These are phyloP conservation scores for Meloe dianella DNA, from an alignment of 2,888 invertebrate genomes.

Conservation along the genomic window DNA sequence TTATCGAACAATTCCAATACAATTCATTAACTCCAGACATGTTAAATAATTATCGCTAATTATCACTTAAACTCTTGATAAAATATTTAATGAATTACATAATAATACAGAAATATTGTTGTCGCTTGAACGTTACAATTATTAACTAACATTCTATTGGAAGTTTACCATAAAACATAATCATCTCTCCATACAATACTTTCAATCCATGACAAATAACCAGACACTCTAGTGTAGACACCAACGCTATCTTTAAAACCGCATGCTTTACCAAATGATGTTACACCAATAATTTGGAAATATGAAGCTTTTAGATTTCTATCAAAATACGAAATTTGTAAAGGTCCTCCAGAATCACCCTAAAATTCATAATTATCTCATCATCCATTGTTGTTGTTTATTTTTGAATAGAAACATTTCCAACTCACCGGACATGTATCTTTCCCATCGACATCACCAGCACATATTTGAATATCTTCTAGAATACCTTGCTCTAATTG, in stretches of 20 bases:
- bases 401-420: too few relatives aligned
- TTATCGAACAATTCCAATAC: too few relatives aligned
- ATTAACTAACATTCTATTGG: too few relatives aligned
- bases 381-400: neutral
- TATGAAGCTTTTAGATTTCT: conserved; percentile 54
- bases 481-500: conserved; percentile 59
- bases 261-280: conserved; percentile 59
- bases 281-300: conserved; percentile 62
- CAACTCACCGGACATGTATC: conserved; percentile 63
- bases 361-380: too few relatives aligned
- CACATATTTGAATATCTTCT: conserved; percentile 62
- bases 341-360: conserved; percentile 72
- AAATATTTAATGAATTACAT: too few relatives aligned
- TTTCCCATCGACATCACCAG: conserved; percentile 55
- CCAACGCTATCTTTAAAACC: conserved; percentile 53
- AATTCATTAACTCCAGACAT: too few relatives aligned
- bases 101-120: too few relatives aligned
- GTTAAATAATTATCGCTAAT: too few relatives aligned
- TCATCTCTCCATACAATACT: conserved; percentile 56
- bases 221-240: conserved; percentile 61
- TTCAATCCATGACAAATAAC: conserved; percentile 63
- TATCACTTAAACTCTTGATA: too few relatives aligned
- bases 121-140: too few relatives aligned
- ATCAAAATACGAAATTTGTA: conserved; percentile 55
- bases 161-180: neutral